Evolutionary conservation across 2,888 invertebrate species (phyloP).

Genomic region (Ellobium chinense): DNA sequence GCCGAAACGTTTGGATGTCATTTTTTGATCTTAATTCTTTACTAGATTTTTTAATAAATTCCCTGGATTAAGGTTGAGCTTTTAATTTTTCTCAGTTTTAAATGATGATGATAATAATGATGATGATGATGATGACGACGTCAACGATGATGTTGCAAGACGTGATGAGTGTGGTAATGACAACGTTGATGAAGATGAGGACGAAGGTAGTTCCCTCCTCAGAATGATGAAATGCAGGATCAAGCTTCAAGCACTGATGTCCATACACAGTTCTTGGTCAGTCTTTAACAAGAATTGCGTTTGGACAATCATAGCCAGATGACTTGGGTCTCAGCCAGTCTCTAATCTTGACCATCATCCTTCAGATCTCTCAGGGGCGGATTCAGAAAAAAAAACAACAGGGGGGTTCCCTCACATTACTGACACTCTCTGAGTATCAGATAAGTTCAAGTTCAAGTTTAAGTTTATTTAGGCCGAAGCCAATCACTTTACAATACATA

Average conservation of each 20-base stretch:
- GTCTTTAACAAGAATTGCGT: slow-evolving; percentile 83
- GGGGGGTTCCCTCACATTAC: neutral
- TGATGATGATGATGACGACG: neutral
- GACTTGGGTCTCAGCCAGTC: slow-evolving; percentile 46
- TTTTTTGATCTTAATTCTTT: too few species aligned
- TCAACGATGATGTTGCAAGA: neutral
- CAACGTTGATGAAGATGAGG: neutral
- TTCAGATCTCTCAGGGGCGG: too few species aligned
- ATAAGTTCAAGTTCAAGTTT: neutral
- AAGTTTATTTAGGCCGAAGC: too few species aligned
- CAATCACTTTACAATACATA: too few species aligned
- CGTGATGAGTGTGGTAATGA: neutral
- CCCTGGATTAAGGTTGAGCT: too few species aligned
- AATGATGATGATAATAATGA: neutral
- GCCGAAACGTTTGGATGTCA: neutral
- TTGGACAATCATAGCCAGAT: slow-evolving; percentile 84
- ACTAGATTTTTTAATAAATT: too few species aligned
- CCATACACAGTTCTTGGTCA: slow-evolving; percentile 84
- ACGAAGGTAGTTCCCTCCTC: too few species aligned
- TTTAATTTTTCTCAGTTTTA: too few species aligned
- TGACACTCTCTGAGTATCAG: neutral
- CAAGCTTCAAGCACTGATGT: slow-evolving; percentile 81
- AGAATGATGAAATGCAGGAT: too few species aligned
- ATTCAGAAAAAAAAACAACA: too few species aligned
- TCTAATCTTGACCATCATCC: neutral